Conservation (phyloP, 1,140 invertebrate genomes). For the Drosophila dunni region DNA sequence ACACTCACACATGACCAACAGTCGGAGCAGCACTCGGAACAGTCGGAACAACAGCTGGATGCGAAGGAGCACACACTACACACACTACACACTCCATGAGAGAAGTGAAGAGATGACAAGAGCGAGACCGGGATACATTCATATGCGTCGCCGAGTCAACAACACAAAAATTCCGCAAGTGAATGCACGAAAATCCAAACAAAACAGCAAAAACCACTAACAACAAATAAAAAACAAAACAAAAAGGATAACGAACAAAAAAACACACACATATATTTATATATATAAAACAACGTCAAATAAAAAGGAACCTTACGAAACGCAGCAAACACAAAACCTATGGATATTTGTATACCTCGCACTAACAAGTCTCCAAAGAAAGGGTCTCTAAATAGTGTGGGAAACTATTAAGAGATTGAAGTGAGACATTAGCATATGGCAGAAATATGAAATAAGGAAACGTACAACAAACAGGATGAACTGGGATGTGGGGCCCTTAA, state of each 20-base stretch:
- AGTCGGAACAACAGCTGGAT: background rate
- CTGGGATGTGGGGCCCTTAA: no score
- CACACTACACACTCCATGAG: constrained; percentile 18
- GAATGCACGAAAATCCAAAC: constrained; percentile 81
- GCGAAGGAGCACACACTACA: background rate
- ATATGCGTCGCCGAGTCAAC: constrained; percentile 79
- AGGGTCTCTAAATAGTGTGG: background rate
- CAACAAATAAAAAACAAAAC: constrained; percentile 27
- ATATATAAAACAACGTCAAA: constrained; percentile 24
- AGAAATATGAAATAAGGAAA: no score
- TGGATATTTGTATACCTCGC: constrained; percentile 12
- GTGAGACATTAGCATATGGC: background rate
- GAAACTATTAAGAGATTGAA: background rate
- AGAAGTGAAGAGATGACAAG: background rate
- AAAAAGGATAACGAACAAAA: constrained; percentile 29
- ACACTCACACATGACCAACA: constrained; percentile 30
- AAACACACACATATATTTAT: constrained; percentile 13
- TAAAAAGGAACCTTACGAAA: constrained; percentile 17
- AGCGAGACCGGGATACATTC: constrained; percentile 63
- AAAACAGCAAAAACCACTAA: constrained; percentile 59
- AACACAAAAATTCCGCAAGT: constrained; percentile 80
- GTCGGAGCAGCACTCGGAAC: background rate
- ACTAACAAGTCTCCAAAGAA: no score
- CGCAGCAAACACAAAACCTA: background rate
- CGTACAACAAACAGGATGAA: no score